Percentiles rank a stretch among this genome's conserved stretches.
Conservation (phyloP, 2,797 vertebrate species). For the Acanthopagrus latus region DNA sequence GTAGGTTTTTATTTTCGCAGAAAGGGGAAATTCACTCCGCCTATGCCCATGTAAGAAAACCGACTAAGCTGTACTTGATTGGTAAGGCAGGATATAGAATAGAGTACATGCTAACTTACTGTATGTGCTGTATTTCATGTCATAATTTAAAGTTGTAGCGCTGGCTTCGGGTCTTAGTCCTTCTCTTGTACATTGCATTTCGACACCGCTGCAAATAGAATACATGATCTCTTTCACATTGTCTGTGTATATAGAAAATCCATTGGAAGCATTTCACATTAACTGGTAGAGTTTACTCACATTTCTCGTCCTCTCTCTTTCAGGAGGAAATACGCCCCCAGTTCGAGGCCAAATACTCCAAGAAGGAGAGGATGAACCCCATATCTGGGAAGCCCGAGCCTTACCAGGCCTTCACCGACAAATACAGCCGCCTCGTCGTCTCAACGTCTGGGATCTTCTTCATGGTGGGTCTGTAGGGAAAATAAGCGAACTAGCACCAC, state of each 20-base stretch:
- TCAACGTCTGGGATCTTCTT: slow-evolving; percentile 97
- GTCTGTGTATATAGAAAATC: not conserved
- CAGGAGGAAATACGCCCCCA: slow-evolving; percentile 95
- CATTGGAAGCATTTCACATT: no score
- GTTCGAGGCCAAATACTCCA: slow-evolving; percentile 97
- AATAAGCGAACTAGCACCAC: not conserved
- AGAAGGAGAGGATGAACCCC: slow-evolving; percentile 94
- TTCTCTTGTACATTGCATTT: not conserved
- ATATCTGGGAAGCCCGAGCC: slow-evolving; percentile 96
- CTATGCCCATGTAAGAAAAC: no score
- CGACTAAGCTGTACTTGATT: no score
- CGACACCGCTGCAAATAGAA: not conserved
- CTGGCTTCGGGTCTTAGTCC: not conserved
- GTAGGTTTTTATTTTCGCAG: no score
- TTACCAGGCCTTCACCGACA: slow-evolving; percentile 95
- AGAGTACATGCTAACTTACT: no score
- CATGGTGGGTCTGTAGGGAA: slow-evolving; percentile 85
- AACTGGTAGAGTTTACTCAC: not conserved
- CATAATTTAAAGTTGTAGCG: not conserved
- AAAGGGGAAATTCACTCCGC: no score
- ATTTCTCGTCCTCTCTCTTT: not conserved
- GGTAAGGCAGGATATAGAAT: no score
- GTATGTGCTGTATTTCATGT: not conserved
- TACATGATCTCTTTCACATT: not conserved
- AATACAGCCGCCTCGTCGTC: slow-evolving; percentile 95